Evolutionary conservation across 1,140 invertebrate species (phyloP).

Genomic region (Drosophila chauvacae): DNA sequence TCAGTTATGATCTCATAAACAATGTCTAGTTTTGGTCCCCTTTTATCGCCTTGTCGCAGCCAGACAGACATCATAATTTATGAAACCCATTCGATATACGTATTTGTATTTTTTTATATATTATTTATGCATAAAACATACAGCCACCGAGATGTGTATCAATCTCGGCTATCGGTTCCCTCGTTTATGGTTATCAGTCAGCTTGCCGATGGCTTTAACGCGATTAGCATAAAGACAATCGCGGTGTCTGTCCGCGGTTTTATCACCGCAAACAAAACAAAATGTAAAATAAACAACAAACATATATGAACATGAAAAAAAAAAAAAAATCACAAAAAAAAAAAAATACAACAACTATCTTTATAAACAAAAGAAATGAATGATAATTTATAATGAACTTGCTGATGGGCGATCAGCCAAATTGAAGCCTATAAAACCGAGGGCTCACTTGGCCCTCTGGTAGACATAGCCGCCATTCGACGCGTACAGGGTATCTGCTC

Average conservation of each 20-base stretch:
- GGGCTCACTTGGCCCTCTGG: conserved; percentile 52
- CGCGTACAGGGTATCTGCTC: conserved; percentile 66
- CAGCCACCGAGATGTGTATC: conserved; percentile 21
- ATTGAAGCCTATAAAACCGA: conserved; percentile 41
- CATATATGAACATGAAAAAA: conserved; percentile 10
- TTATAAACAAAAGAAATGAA: conserved; percentile 38
- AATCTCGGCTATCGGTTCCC: conserved; percentile 30
- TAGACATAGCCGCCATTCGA: conserved; percentile 80
- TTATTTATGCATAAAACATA: conserved; percentile 19
- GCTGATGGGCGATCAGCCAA: conserved; percentile 1
- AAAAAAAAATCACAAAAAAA: conserved; percentile 25
- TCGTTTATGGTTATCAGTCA: conserved; percentile 42
- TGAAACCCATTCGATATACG: conserved; percentile 5
- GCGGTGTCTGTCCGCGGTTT: conserved; percentile 32
- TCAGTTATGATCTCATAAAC: conserved; percentile 4
- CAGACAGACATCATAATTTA: conserved; percentile 28
- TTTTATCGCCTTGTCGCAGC: not conserved
- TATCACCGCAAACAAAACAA: conserved; percentile 36
- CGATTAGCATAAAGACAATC: conserved; percentile 54
- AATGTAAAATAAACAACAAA: not conserved
- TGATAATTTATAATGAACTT: conserved; percentile 72
- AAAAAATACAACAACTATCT: conserved; percentile 1
- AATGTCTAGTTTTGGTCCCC: not conserved
- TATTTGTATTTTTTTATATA: too few relatives aligned
- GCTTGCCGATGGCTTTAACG: not conserved